phyloP scores from a whole-genome alignment of 37 sponge, comb jelly and placozoan genomes.

The Spongilla lacustris region DNA sequence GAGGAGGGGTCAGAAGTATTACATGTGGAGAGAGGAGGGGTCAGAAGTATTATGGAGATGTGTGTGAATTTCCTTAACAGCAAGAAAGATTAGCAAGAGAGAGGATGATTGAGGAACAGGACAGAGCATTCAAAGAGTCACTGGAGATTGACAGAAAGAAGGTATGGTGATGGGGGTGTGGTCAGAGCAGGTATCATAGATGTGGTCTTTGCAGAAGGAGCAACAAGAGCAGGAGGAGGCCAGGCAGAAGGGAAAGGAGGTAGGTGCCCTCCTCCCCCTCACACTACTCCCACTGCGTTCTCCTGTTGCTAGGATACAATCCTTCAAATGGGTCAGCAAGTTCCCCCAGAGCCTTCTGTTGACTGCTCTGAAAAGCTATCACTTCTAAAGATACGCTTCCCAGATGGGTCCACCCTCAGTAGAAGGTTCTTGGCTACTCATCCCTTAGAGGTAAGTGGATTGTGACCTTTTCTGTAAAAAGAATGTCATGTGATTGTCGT shows the following conservation, averaged over 20 bases:
- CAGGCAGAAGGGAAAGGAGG: not conserved
- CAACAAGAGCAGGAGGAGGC: not conserved
- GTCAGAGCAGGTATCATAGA: not conserved
- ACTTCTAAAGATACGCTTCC: slow-evolving; percentile 68
- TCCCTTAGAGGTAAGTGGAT: slow-evolving; percentile 20
- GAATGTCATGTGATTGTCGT: not conserved
- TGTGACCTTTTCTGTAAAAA: not conserved
- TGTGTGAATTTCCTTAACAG: slow-evolving; percentile 20
- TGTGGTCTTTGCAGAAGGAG: not conserved
- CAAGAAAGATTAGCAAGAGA: slow-evolving; percentile 63
- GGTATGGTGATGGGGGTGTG: not conserved
- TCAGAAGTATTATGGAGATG: not conserved
- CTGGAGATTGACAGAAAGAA: slow-evolving; percentile 74
- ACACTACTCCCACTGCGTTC: not conserved
- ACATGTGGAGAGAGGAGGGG: not conserved
- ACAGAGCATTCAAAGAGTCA: slow-evolving; percentile 76
- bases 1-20: not conserved
- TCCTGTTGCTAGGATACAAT: not conserved
- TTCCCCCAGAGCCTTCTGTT: slow-evolving; percentile 66
- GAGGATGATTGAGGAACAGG: slow-evolving; percentile 77
- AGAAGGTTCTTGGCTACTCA: slow-evolving; percentile 75
- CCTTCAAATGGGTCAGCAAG: slow-evolving; percentile 18
- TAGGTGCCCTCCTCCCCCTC: not conserved
- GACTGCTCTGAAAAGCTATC: slow-evolving; percentile 39
- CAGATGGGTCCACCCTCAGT: slow-evolving; percentile 61